phyloP scores from a whole-genome alignment of 2,888 invertebrate species.

The Andrena chrysosceles region DNA sequence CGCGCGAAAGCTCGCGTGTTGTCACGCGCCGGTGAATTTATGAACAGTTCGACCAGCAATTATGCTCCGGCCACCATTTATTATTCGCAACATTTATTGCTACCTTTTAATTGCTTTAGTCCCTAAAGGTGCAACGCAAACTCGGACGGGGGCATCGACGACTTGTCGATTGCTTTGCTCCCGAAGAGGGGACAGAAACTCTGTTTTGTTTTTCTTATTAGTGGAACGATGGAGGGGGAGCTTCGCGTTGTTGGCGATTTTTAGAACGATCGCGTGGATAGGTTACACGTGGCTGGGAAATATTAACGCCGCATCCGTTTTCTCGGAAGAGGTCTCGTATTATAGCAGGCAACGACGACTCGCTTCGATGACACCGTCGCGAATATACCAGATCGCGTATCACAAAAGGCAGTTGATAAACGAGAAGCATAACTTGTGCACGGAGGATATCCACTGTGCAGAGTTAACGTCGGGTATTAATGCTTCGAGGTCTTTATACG shows the following conservation, averaged over 20 bases:
- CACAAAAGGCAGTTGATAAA: constrained; percentile 67
- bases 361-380: constrained; percentile 68
- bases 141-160: not conserved
- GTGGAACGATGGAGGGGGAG: not conserved
- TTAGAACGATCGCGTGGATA: constrained; percentile 44
- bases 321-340: constrained; percentile 78
- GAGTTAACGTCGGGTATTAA: constrained; percentile 20
- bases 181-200: not conserved
- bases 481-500: constrained; percentile 7
- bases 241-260: constrained; percentile 44
- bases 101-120: not conserved
- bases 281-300: constrained; percentile 62
- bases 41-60: constrained; percentile 21
- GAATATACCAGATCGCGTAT: constrained; percentile 65
- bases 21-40: constrained; percentile 31
- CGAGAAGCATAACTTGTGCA: constrained; percentile 54
- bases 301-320: constrained; percentile 75
- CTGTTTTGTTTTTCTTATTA: too few species aligned
- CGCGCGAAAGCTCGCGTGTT: constrained; percentile 13
- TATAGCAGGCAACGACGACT: constrained; percentile 69
- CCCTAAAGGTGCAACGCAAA: constrained; percentile 5
- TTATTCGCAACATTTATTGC: constrained; percentile 25
- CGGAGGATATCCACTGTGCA: constrained; percentile 39
- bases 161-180: not conserved
- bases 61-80: constrained; percentile 7